These are phyloP conservation scores for Kryptopterus vitreolus DNA, from an alignment of 2,797 vertebrate genomes.

Conservation along the genomic window DNA sequence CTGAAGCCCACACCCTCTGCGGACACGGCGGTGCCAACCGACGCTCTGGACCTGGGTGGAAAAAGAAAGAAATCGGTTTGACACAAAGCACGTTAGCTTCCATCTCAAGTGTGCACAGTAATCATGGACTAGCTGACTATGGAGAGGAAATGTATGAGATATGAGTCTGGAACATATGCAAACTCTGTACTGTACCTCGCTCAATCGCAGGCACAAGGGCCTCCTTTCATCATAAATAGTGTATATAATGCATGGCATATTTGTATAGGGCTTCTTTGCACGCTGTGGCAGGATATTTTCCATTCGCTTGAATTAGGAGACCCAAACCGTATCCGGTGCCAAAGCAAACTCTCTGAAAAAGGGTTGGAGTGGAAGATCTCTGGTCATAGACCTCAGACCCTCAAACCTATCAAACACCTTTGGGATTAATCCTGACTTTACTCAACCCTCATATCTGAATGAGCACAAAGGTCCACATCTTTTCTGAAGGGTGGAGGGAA, in stretches of 20 bases:
- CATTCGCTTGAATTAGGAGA: too few species aligned
- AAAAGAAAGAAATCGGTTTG: background rate
- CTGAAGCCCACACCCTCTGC: conserved; percentile 61
- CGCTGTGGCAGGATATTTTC: too few species aligned
- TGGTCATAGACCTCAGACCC: too few species aligned
- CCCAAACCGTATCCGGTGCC: too few species aligned
- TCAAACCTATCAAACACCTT: too few species aligned
- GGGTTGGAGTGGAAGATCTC: too few species aligned
- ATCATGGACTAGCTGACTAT: background rate
- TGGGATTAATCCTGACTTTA: too few species aligned
- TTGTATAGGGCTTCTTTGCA: too few species aligned
- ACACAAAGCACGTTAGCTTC: background rate
- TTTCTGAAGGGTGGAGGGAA: too few species aligned
- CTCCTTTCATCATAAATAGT: conserved; percentile 16
- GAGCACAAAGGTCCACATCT: too few species aligned
- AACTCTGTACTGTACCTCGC: conserved; percentile 46
- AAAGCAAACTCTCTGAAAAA: too few species aligned
- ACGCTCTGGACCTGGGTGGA: conserved; percentile 67
- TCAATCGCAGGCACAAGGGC: conserved; percentile 44
- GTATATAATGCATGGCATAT: background rate
- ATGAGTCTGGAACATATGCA: background rate
- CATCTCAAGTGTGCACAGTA: background rate
- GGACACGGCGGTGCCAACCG: conserved; percentile 63
- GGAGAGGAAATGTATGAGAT: background rate
- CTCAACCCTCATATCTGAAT: too few species aligned